Evolutionary conservation across 2,888 invertebrate species (phyloP).

Genomic region (Tipula confusa): DNA sequence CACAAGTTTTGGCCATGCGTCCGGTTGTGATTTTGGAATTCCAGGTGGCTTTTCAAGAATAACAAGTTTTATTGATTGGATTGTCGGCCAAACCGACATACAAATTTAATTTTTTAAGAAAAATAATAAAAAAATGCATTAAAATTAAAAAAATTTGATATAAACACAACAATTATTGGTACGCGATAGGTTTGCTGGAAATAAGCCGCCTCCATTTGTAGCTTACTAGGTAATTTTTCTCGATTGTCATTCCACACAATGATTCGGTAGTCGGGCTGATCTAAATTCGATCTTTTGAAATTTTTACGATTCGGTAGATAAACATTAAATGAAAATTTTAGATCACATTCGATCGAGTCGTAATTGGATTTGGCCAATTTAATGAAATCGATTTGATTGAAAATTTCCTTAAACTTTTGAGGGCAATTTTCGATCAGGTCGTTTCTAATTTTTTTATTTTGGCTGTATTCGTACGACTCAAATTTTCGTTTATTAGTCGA

Average conservation of each 20-base stretch:
- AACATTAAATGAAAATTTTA: neutral
- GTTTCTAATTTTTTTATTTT: neutral
- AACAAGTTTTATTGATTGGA: slow-evolving; percentile 46
- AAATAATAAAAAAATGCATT: slow-evolving; percentile 27
- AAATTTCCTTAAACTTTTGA: neutral
- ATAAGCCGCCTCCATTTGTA: neutral
- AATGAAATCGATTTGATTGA: neutral
- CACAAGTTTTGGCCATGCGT: slow-evolving; percentile 47
- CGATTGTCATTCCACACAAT: neutral
- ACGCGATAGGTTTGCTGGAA: neutral
- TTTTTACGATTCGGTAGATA: slow-evolving; percentile 1
- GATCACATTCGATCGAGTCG: neutral
- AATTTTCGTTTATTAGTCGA: neutral
- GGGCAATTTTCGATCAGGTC: neutral
- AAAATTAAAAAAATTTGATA: neutral
- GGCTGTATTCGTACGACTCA: neutral
- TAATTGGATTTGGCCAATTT: neutral
- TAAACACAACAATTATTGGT: neutral
- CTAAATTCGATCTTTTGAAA: neutral
- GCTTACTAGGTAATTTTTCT: neutral
- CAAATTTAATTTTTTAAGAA: neutral
- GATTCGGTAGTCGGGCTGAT: neutral
- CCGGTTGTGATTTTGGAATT: slow-evolving; percentile 45
- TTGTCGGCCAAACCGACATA: slow-evolving; percentile 43
- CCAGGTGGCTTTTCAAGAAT: slow-evolving; percentile 48